These are phyloP conservation scores for Cavia aperea DNA, from an alignment of 2,113 vertebrate genomes.

Conservation along the genomic window DNA sequence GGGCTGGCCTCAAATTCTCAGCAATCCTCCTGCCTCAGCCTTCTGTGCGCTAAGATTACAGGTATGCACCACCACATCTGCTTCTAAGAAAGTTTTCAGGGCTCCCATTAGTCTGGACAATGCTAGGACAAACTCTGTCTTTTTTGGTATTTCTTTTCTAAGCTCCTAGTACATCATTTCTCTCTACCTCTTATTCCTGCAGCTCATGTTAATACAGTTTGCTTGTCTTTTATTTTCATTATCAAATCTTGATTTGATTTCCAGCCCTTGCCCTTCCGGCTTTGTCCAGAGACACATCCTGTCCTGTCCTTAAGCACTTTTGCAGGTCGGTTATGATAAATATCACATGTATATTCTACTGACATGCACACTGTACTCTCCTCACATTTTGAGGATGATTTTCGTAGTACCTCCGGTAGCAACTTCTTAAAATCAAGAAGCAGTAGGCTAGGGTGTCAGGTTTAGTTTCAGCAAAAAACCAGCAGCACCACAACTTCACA, in stretches of 20 bases:
- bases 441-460: not conserved
- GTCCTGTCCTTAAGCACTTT: slow-evolving; percentile 53
- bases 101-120: not conserved
- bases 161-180: not conserved
- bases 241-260: slow-evolving; percentile 63
- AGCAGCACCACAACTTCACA: not conserved
- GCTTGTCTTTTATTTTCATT: not conserved
- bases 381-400: not conserved
- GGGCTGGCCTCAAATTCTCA: not conserved
- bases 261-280: slow-evolving; percentile 52
- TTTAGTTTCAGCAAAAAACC: not conserved
- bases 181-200: not conserved
- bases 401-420: not conserved
- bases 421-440: not conserved
- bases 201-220: not conserved
- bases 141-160: not conserved
- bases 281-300: slow-evolving; percentile 59
- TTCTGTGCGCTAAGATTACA: not conserved
- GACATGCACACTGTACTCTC: rapidly evolving
- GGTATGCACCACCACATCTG: not conserved
- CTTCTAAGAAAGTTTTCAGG: slow-evolving; percentile 21
- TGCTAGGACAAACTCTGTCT: not conserved
- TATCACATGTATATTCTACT: not conserved
- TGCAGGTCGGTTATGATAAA: slow-evolving; percentile 34
- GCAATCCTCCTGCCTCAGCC: not conserved